Conservation (phyloP, 2,113 vertebrate genomes). For the Pardalotus punctatus region DNA sequence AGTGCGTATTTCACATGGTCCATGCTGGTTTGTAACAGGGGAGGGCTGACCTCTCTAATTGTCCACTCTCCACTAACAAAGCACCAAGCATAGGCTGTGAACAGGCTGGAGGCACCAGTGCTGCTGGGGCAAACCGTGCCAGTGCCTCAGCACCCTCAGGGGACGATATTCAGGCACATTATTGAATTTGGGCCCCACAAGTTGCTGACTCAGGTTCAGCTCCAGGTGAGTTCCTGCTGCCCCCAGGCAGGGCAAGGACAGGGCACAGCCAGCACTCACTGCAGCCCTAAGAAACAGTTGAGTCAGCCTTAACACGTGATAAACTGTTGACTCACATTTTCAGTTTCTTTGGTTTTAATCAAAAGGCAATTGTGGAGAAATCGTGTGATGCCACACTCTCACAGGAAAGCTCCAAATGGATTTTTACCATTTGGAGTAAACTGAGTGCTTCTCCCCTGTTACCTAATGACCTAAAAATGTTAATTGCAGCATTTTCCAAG, state of each 20-base stretch:
- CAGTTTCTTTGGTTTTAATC: not conserved
- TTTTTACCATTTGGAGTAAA: not conserved
- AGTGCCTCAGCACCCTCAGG: not conserved
- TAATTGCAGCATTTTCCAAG: not conserved
- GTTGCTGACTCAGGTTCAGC: not conserved
- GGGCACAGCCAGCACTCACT: not conserved
- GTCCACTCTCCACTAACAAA: fast-evolving
- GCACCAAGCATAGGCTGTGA: fast-evolving
- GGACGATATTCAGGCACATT: not conserved
- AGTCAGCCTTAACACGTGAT: fast-evolving
- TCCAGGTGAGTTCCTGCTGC: not conserved
- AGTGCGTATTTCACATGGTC: not conserved
- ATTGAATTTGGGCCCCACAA: not conserved
- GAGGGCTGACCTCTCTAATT: not conserved
- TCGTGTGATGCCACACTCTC: not conserved
- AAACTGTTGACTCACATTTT: not conserved
- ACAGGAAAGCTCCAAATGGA: not conserved
- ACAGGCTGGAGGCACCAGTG: not conserved
- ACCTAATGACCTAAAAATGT: not conserved
- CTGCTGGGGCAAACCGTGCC: not conserved
- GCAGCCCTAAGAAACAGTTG: not conserved
- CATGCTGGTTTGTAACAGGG: not conserved
- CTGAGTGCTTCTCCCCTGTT: not conserved
- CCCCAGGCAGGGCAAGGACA: not conserved
- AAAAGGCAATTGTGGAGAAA: not conserved